A percentile compares a stretch with the other conserved stretches of the same genome.
These are phyloP conservation scores for Montipora foliosa DNA, from an alignment of 64 coral and sea anemone genomes.

Conservation along the genomic window DNA sequence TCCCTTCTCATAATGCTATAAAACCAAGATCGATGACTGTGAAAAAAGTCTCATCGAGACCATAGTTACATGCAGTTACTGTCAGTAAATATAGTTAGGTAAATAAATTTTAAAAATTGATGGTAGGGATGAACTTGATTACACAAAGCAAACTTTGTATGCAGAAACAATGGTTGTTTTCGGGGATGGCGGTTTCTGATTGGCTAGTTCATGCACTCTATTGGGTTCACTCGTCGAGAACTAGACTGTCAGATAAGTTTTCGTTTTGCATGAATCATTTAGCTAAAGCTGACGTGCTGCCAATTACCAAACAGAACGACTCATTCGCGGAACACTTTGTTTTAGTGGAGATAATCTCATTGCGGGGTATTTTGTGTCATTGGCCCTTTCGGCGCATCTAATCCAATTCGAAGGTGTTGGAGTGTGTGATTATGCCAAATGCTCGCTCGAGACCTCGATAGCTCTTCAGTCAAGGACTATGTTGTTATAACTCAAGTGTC, in stretches of 20 bases:
- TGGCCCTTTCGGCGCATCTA: not conserved
- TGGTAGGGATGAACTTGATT: not conserved
- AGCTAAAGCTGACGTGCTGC: not conserved
- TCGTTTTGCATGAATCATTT: conserved; percentile 18
- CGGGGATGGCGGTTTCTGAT: not conserved
- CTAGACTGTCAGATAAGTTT: not conserved
- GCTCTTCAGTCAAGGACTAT: conserved; percentile 42
- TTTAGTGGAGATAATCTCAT: conserved; percentile 16
- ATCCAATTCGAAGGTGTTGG: not conserved
- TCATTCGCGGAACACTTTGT: conserved; percentile 13
- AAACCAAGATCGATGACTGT: too few species aligned
- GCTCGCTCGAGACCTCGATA: not conserved
- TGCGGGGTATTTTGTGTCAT: conserved; percentile 34
- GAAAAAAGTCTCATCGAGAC: not conserved
- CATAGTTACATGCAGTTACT: not conserved
- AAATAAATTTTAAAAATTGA: conserved; percentile 9
- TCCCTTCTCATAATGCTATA: too few species aligned
- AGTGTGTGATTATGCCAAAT: not conserved
- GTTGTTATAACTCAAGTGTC: conserved; percentile 38
- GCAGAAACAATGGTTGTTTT: not conserved
- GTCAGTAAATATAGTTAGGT: too few species aligned
- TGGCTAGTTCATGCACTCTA: not conserved
- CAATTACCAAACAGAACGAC: conserved; percentile 22
- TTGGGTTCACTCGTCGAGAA: not conserved
- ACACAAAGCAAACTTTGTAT: not conserved